A percentile compares a stretch with the other conserved stretches of the same genome.
Evolutionary conservation across 2,113 vertebrate species (phyloP).

Genomic region (Polypterus bichir): DNA sequence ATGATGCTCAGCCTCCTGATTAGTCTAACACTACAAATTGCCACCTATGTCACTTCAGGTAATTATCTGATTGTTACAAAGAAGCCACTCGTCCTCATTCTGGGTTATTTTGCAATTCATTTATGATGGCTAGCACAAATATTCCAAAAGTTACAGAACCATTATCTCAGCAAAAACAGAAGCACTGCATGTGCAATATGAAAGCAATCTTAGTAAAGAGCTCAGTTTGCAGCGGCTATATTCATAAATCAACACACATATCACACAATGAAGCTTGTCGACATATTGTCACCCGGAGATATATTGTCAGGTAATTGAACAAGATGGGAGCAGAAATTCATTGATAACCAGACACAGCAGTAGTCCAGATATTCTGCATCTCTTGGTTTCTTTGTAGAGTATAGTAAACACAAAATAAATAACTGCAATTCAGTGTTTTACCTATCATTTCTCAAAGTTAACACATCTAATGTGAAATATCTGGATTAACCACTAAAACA

Average conservation of each 20-base stretch:
- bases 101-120: not conserved
- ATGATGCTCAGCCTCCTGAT: not conserved
- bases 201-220: constrained; percentile 19
- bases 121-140: not conserved
- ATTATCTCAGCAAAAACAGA: constrained; percentile 14
- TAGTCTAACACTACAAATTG: too few species aligned
- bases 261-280: constrained; percentile 1
- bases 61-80: too few species aligned
- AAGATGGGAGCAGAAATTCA: constrained; percentile 15
- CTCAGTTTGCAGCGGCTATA: constrained; percentile 26
- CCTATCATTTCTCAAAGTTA: too few species aligned
- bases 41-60: too few species aligned
- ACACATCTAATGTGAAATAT: too few species aligned
- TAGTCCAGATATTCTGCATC: too few species aligned
- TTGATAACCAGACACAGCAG: not conserved
- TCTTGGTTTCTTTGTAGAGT: too few species aligned
- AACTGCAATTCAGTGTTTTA: too few species aligned
- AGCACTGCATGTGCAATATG: constrained; percentile 3
- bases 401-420: too few species aligned
- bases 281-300: constrained; percentile 14
- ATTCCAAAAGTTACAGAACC: constrained; percentile 12
- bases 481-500: too few species aligned
- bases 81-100: not conserved
- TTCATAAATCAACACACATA: constrained; percentile 21
- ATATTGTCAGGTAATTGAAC: constrained; percentile 22